Base-by-base conservation (phyloP, 2,888 invertebrate species). In the Drosophila siamana region DNA sequence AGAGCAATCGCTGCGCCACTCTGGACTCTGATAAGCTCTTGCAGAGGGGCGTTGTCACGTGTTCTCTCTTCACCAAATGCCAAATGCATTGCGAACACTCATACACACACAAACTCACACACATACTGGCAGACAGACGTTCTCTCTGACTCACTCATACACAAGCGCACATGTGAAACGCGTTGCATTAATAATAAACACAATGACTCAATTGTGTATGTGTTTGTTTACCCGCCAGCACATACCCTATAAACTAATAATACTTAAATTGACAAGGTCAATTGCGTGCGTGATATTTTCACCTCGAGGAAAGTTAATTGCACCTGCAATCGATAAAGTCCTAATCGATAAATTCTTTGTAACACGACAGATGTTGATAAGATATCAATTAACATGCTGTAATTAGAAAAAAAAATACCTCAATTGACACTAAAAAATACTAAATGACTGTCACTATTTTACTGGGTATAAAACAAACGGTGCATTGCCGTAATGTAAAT, bases 31-130 rank as follows among this genome's bases (percentile, higher is more conserved):
- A 68, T 73, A 70, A 69, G 43, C 33, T 46, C 60, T 59, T 50
- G 44, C 48, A 51, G 46, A 64, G 67, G 78, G 75, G 75, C 83
- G 80, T 74, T 86, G 80, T 82, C 83, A 86, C 86, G 74, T 71
- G 83, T 69, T 59, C 75, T 63, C 63, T 16, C 22, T 16, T n/a
- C 43, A 13, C 48, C 19, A 19, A 19, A 19, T n/a, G 59, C 36
- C 60, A 56, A 74, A 48, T 54, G 61, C 60, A 74, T 77, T 57
- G 64, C 61, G 36, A 68, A 26, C 62, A 38, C 4, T 3, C 55
- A 33, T 46, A 47, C 19, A 11, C 50, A 30, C 44, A 44, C 47
- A 26, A 15, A 11, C 47, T 28, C 57, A 36, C 6, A 4, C 24
- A 15, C 44, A 47, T 4, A 38, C 15, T 8, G 2, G 11, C 30